Evolutionary conservation across 2,113 vertebrate species (phyloP), one percentile per base, ranked within the genome.

Genomic region (Phylloscopus trochiloides): DNA sequence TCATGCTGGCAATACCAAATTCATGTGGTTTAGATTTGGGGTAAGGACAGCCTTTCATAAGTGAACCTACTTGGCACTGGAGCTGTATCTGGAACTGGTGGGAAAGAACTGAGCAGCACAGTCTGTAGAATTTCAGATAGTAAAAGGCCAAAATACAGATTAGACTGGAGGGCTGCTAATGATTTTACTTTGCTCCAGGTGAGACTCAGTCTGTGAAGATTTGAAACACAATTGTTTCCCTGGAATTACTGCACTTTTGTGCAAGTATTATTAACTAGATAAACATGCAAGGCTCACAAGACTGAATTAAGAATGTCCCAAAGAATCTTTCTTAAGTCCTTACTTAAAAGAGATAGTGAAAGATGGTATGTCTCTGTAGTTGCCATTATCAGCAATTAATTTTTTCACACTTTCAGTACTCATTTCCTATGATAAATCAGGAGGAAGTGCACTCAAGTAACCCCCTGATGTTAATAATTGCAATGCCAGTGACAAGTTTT

Each of bases 11-110:
- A 47, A 0, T 42, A 54, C 55, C 17, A 72, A 79, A 59, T 21
- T 6, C 14, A 8, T 1, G 0, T 0, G 0, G 18, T 51, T 68
- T 32, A 45, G 34, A 7, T 50, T 70, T 74, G 34, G 20, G 22
- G 6, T 28, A 48, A 57, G 29, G 21, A 25, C 6, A 62, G 7
- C 2, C 14, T 80, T 73, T 52, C 1, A 3, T 34, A 29, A 58
- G 21, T 21, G 25, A 85, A 26, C n/a, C 18, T 42, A 1, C 10
- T 50, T 28, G 22, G 34, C 16, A 32, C 10, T 6, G 14, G 55
- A 43, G 28, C 47, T 81, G 24, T 76, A 2, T 40, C 16, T 70
- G 28, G 66, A 74, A 40, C 10, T n/a, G 12, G 11, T 38, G 62
- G 36, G 57, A 5, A 70, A 74, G 38, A 67, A n/a, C 17, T 8